Evolutionary conservation across 2,888 invertebrate genomes (phyloP).

Genomic region (Cenopis cana): DNA sequence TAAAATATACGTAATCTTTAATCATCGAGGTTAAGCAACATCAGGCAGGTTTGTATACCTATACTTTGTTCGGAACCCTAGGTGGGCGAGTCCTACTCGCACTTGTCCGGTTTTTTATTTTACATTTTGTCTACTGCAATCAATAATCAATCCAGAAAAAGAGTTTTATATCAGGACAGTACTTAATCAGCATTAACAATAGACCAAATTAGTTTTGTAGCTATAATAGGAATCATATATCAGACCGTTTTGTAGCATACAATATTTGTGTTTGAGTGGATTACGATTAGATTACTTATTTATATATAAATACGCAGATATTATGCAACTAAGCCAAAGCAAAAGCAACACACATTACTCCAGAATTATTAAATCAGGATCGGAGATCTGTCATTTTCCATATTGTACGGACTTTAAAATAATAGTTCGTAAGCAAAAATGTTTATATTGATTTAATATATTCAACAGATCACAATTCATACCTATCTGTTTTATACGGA

Average conservation of each 20-base stretch:
- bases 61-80: too few relatives aligned
- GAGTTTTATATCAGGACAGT: neutral
- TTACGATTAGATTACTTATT: neutral
- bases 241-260: neutral
- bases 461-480: neutral
- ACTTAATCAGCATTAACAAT: neutral
- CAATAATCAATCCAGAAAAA: neutral
- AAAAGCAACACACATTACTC: neutral
- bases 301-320: neutral
- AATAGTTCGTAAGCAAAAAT: neutral
- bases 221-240: neutral
- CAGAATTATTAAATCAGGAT: too few relatives aligned
- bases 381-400: neutral
- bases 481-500: constrained; percentile 1
- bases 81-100: too few relatives aligned
- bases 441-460: neutral
- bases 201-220: neutral
- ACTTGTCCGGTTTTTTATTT: too few relatives aligned
- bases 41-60: too few relatives aligned
- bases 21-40: too few relatives aligned
- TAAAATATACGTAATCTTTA: too few relatives aligned
- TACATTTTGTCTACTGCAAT: neutral
- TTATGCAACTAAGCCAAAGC: neutral
- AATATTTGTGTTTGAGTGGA: neutral
- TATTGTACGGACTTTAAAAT: too few relatives aligned